Evolutionary conservation across 2,113 vertebrate genomes (phyloP), one percentile per base, ranked within the genome.

Genomic region (Pao palembangensis): DNA sequence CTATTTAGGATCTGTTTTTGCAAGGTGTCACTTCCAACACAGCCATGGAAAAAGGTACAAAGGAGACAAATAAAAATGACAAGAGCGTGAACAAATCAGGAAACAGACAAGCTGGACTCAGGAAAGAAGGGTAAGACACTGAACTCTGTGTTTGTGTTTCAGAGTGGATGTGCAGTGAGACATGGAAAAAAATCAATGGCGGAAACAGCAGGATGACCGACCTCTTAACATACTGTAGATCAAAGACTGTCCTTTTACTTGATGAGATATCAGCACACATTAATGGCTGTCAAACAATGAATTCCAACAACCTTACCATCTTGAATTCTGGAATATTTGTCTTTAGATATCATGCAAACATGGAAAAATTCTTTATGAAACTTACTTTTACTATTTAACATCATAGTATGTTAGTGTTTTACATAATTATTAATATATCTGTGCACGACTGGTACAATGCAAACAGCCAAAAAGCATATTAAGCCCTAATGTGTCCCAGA

Each of bases 101-200:
- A 85, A 84, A 86, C 80, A 85, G 76, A 75, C 14, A 43, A 77
- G 69, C 20, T 66, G 50, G 61, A 70, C 43, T 69, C 78, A 83
- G 83, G 78, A 83, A 84, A 78, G 15, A 43, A 84, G 55, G 69
- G 66, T 53, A 73, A 61, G 60, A 71, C 75, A 77, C 51, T 64
- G 61, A 81, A 71, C 75, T 55, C 47, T 52, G 48, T 44, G 48
- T 73, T 62, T 66, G 58, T 51, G 63, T 76, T 52, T 48, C 16
- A 46, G 23, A 52, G 58, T 61, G 56, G 59, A 64, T 75, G 58
- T 63, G 58, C 55, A 48, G 17, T 42, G 44, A 50, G 57, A 2
- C 16, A 15, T 62, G 71, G 49, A 46, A 69, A 63, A 82, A 69
- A 2, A 47, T 1, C 46, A 53, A 31, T 66, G 19, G 51, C 21